Evolutionary conservation across 2,797 vertebrate genomes (phyloP).

Genomic region (Falco naumanni): DNA sequence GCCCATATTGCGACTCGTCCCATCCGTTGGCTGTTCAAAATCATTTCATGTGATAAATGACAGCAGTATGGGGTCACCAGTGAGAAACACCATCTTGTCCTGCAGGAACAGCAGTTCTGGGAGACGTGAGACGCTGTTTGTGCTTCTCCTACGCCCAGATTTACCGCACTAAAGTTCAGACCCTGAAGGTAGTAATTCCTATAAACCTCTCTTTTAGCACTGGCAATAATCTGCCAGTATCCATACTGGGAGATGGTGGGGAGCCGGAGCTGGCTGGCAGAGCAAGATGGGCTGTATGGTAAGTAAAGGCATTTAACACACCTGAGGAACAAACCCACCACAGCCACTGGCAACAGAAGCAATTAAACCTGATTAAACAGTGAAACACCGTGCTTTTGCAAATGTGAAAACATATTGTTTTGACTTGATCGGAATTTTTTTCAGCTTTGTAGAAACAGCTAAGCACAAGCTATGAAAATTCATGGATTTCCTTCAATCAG

Average conservation of each 20-base stretch:
- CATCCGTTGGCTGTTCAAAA: background rate
- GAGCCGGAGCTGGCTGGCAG: background rate
- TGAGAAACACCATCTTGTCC: background rate
- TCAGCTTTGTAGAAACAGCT: background rate
- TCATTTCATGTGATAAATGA: background rate
- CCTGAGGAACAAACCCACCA: accelerated
- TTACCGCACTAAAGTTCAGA: background rate
- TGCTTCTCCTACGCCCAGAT: background rate
- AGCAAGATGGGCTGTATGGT: accelerated
- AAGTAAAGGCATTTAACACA: accelerated
- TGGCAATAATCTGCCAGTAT: background rate
- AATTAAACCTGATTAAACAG: background rate
- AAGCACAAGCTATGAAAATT: background rate
- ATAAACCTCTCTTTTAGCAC: background rate
- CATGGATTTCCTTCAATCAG: background rate
- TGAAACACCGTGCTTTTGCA: accelerated
- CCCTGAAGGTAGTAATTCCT: background rate
- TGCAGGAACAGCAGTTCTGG: background rate
- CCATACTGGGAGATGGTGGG: background rate
- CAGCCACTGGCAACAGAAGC: background rate
- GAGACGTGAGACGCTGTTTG: background rate
- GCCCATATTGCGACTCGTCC: background rate
- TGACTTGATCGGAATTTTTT: too few relatives aligned
- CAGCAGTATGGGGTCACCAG: background rate
- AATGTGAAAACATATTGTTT: background rate